Percentiles rank a stretch among this genome's conserved stretches.
These are phyloP conservation scores for Myopa testacea DNA, from an alignment of 2,888 invertebrate species.

Conservation along the genomic window DNA sequence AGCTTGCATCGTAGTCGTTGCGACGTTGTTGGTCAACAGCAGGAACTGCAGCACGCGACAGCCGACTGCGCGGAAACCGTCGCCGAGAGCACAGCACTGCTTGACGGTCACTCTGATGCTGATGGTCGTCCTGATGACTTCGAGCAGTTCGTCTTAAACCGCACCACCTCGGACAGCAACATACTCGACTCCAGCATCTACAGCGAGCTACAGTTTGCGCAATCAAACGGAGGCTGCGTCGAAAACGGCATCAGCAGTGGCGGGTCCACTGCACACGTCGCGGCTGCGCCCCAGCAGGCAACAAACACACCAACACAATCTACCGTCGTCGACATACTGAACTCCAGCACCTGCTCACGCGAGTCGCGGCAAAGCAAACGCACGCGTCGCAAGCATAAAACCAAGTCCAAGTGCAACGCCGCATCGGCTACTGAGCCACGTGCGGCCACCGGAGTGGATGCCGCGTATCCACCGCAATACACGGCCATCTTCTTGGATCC, in stretches of 20 bases:
- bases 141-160: slow-evolving; percentile 60
- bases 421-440: slow-evolving; percentile 28
- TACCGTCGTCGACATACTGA: slow-evolving; percentile 51
- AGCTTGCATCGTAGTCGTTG: slow-evolving; percentile 54
- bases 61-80: slow-evolving; percentile 50
- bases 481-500: slow-evolving; percentile 63
- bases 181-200: slow-evolving; percentile 63
- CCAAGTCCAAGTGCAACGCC: slow-evolving; percentile 53
- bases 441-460: slow-evolving; percentile 41
- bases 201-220: slow-evolving; percentile 59
- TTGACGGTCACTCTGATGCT: slow-evolving; percentile 45
- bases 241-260: slow-evolving; percentile 41
- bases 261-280: slow-evolving; percentile 33
- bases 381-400: slow-evolving; percentile 60
- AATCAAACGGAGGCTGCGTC: slow-evolving; percentile 44
- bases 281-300: slow-evolving; percentile 22
- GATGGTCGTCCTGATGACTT: slow-evolving; percentile 52
- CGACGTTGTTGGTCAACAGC: slow-evolving; percentile 44
- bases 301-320: slow-evolving; percentile 9
- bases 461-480: slow-evolving; percentile 64
- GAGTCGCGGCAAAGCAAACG: slow-evolving; percentile 60
- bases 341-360: slow-evolving; percentile 58
- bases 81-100: slow-evolving; percentile 57
- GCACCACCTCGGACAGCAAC: slow-evolving; percentile 62
- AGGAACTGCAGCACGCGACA: slow-evolving; percentile 26